Conservation (phyloP, 2,888 invertebrate species). For the Sphaerolaimus hirsutus region DNA sequence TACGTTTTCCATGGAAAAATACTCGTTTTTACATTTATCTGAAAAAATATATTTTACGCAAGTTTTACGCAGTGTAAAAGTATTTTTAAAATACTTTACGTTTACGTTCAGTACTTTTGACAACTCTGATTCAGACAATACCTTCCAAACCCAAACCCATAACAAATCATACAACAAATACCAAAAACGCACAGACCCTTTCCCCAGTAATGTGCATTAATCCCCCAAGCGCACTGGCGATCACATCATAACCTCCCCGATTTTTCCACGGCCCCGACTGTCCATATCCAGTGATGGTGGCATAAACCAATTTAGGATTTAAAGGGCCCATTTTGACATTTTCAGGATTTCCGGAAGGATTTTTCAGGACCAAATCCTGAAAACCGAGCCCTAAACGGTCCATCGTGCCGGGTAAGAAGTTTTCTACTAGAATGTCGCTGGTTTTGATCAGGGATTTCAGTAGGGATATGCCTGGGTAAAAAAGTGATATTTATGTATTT, state of each 20-base stretch:
- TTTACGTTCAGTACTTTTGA: no score
- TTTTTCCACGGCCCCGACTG: slow-evolving; percentile 55
- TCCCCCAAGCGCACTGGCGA: slow-evolving; percentile 75
- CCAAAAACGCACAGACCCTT: slow-evolving; percentile 22
- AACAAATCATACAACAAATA: neutral
- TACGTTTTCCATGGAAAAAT: no score
- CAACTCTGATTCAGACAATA: no score
- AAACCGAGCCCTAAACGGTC: slow-evolving; percentile 43
- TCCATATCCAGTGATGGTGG: slow-evolving; percentile 44
- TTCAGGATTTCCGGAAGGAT: no score
- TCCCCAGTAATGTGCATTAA: slow-evolving; percentile 68
- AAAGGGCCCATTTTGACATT: no score
- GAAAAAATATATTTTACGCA: no score
- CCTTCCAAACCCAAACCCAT: neutral
- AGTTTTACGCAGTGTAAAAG: no score
- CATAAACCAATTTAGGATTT: slow-evolving; percentile 9
- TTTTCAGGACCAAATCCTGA: no score
- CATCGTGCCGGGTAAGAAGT: slow-evolving; percentile 73
- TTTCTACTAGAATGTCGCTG: slow-evolving; percentile 71
- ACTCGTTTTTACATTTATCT: no score
- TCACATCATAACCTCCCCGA: slow-evolving; percentile 82
- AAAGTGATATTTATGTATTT: no score
- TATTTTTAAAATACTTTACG: no score
- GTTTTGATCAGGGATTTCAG: slow-evolving; percentile 46
- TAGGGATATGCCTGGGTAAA: no score